A percentile compares a stretch with the other conserved stretches of the same genome.
phyloP scores from a whole-genome alignment of 30 jellyfish, hydroid and myxozoan species.

The Aurelia sp. region DNA sequence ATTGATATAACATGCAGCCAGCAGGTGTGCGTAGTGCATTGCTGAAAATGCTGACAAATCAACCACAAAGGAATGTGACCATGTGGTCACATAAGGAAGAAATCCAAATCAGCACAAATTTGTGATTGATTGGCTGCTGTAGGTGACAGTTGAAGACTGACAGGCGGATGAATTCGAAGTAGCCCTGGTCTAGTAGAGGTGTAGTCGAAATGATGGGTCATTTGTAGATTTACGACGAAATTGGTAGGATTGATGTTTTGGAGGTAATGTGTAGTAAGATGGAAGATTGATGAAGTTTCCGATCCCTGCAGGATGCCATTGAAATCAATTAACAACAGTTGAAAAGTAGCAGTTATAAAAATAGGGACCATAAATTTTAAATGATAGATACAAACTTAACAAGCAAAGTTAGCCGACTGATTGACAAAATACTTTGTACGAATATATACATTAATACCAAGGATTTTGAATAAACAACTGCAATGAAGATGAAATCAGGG shows the following conservation, averaged over 20 bases:
- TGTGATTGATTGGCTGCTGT: constrained; percentile 52
- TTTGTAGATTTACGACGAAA: constrained; percentile 71
- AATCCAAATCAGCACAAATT: constrained; percentile 64
- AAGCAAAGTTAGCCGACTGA: too few species aligned
- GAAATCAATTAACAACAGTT: constrained; percentile 48
- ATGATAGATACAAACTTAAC: too few species aligned
- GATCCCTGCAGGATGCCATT: constrained; percentile 89
- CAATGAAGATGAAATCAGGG: too few species aligned
- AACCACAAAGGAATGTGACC: constrained; percentile 63
- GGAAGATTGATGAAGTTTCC: constrained; percentile 65
- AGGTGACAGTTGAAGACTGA: constrained; percentile 46
- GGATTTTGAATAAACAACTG: too few species aligned
- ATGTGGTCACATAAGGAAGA: constrained; percentile 47
- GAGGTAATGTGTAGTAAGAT: constrained; percentile 50
- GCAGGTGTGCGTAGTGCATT: constrained; percentile 48
- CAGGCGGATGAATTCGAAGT: constrained; percentile 25
- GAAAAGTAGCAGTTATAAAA: neutral
- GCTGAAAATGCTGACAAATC: constrained; percentile 52
- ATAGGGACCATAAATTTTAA: too few species aligned
- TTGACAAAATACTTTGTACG: too few species aligned
- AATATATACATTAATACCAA: too few species aligned
- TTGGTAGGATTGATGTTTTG: constrained; percentile 66
- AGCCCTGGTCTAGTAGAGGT: constrained; percentile 58
- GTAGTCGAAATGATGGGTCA: constrained; percentile 58
- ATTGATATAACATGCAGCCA: constrained; percentile 49